Conservation (phyloP, 2,888 invertebrate genomes). For the Sclerodermus sp. region DNA sequence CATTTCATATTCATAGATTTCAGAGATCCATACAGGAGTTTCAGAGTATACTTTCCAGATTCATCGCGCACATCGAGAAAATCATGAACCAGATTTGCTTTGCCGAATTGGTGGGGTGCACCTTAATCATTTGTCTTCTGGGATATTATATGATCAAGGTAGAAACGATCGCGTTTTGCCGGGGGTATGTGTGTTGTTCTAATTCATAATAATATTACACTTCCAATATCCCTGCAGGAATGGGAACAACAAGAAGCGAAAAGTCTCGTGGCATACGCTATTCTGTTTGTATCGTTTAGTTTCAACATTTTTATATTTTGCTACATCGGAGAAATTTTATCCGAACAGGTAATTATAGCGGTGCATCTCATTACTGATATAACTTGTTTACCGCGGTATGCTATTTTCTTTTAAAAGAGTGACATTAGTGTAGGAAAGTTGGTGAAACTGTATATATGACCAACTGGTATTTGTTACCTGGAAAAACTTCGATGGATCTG, state of each 20-base stretch:
- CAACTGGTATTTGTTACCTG: constrained; percentile 15
- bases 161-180: no score
- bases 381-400: no score
- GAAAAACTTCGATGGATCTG: not conserved
- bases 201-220: no score
- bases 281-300: constrained; percentile 34
- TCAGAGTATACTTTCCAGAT: constrained; percentile 19
- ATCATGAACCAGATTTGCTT: constrained; percentile 39
- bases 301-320: constrained; percentile 48
- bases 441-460: constrained; percentile 11
- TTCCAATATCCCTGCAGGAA: constrained; percentile 13
- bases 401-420: not conserved
- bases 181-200: no score
- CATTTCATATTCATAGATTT: no score
- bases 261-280: constrained; percentile 7
- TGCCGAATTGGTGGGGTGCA: constrained; percentile 45
- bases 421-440: constrained; percentile 10
- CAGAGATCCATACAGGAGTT: no score
- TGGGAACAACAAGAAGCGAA: constrained; percentile 9
- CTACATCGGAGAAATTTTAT: constrained; percentile 33
- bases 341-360: constrained; percentile 29
- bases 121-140: constrained; percentile 43
- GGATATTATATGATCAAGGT: constrained; percentile 47
- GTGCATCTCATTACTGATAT: no score
- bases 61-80: constrained; percentile 30